Percentiles rank a stretch among this genome's conserved stretches.
Conservation (phyloP, 2,797 vertebrate genomes). For the Hirundo rustica region DNA sequence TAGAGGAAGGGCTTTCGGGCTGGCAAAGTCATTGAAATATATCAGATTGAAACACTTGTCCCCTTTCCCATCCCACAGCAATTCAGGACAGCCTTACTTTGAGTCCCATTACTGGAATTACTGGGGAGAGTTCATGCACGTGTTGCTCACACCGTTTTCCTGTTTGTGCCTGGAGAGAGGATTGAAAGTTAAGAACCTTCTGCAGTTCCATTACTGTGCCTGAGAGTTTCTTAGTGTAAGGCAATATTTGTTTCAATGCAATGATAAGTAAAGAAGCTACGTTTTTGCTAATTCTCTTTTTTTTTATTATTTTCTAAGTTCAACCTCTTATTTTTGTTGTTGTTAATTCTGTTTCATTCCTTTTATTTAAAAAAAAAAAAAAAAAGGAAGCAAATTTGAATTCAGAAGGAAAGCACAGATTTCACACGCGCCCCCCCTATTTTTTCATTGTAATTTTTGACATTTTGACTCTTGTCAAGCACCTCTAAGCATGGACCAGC, state of each 20-base stretch:
- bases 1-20: slow-evolving; percentile 37
- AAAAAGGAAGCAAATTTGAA: background rate
- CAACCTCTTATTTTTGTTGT: background rate
- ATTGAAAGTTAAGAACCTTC: background rate
- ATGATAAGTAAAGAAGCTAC: background rate
- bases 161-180: background rate
- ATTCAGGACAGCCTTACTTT: background rate
- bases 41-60: slow-evolving; percentile 42
- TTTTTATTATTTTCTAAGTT: background rate
- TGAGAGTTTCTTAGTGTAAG: background rate
- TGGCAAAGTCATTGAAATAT: slow-evolving; percentile 30
- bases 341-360: fast-evolving
- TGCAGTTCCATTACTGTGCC: background rate
- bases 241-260: background rate
- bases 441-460: background rate
- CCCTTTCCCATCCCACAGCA: background rate
- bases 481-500: background rate
- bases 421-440: fast-evolving
- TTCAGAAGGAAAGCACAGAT: background rate
- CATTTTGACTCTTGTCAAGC: background rate
- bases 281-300: background rate
- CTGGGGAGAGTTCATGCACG: background rate
- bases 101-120: background rate
- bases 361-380: background rate
- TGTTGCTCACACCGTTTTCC: background rate